phyloP scores from a whole-genome alignment of 2,797 vertebrate genomes.

The Lateolabrax maculatus region DNA sequence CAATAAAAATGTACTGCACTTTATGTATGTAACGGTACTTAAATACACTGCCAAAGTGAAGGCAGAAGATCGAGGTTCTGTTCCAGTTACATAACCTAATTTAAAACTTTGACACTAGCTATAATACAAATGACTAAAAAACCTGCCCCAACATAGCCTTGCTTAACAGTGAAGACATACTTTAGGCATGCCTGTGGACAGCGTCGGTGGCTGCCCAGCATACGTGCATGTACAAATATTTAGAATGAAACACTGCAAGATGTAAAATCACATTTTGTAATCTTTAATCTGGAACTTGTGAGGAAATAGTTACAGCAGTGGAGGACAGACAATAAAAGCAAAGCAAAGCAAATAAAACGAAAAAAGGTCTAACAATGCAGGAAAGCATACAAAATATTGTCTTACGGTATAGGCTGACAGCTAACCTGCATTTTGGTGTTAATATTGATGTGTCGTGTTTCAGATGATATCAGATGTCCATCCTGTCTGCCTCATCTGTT shows the following conservation, averaged over 20 bases:
- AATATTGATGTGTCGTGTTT: background rate
- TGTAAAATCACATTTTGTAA: background rate
- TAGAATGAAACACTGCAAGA: background rate
- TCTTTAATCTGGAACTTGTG: background rate
- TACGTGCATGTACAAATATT: background rate
- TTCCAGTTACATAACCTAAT: background rate
- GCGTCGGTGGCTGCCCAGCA: background rate
- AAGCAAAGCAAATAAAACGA: too few relatives aligned
- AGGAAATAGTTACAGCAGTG: background rate
- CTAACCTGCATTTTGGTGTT: too few relatives aligned
- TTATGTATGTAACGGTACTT: background rate
- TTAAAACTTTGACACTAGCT: background rate
- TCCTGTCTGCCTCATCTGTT: background rate
- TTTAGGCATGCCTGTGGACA: background rate
- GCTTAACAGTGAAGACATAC: background rate
- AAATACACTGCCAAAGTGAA: background rate
- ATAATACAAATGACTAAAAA: background rate
- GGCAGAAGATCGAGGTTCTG: background rate
- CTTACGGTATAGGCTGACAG: too few relatives aligned
- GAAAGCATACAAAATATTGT: background rate
- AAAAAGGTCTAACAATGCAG: background rate
- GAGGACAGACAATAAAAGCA: background rate
- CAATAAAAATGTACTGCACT: background rate
- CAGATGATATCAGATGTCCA: background rate
- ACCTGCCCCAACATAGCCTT: background rate